Evolutionary conservation across 1,140 invertebrate genomes (phyloP), one percentile per base, ranked within the genome.

Genomic region (Paraescarpia echinospica): DNA sequence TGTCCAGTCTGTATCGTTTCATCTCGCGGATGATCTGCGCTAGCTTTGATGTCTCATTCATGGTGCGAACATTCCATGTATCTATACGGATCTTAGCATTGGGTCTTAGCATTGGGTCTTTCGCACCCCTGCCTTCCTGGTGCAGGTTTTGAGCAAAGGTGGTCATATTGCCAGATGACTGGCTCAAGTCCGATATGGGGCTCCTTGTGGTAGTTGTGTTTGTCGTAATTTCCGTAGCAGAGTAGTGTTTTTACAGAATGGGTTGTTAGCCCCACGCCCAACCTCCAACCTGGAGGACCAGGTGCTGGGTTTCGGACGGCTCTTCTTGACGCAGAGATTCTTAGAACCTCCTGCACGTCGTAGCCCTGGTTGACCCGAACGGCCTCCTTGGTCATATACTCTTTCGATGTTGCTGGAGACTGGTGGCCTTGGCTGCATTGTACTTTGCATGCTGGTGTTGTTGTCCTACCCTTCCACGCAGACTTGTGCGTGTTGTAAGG

Each of bases 1-100:
- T 89, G 18, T 89, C 89, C 89, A 89, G 89, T 89, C 89, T 89
- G 89, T 89, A 89, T 89, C n/a, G 4, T 89, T 89, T 89, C 89
- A 18, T 89, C 89, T 89, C 89, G 89, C 18, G 89, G 4, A 89
- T 89, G 89, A 89, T 8, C 18, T 89, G 89, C 18, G 89, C 89
- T 89, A 89, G 18, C 18, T 89, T 89, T 89, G 89, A 89, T 4
- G n/a, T 89, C 89, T 89, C 89, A 34, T 89, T 33, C n/a, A 89
- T 89, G 89, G 89, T 89, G 89, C 89, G n/a, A 34, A 89, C 34
- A 89, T 89, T 89, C 89, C 89, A 89, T 33, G 89, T 18, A 4
- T 18, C 89, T 89, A 89, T 89, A 18, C 89, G 18, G n/a, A 89
- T 89, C 89, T 89, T 89, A 8, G 89, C 18, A 6, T 89, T 89